These are phyloP conservation scores for Pollachius pollachius DNA, from an alignment of 2,113 vertebrate genomes.

Conservation along the genomic window DNA sequence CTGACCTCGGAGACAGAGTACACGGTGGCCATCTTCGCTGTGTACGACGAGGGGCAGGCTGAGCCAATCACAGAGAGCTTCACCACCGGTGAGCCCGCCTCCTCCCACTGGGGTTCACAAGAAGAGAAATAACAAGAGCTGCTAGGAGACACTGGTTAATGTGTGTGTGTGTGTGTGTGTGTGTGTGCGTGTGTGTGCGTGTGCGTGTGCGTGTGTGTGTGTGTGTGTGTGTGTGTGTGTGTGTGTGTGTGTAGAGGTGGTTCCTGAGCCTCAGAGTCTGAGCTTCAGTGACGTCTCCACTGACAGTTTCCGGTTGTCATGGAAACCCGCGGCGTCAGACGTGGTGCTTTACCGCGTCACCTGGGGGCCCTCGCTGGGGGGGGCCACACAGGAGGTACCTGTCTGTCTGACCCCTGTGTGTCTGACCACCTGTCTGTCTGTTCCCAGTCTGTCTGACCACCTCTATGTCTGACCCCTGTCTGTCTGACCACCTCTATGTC, in stretches of 20 bases:
- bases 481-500: not conserved
- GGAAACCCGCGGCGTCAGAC: constrained; percentile 81
- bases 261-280: constrained; percentile 80
- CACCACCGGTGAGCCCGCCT: constrained; percentile 80
- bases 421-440: not conserved
- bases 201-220: too few species aligned
- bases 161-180: too few species aligned
- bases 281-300: constrained; percentile 78
- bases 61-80: constrained; percentile 86
- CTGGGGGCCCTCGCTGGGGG: constrained; percentile 82
- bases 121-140: too few species aligned
- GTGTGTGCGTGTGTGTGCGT: too few species aligned
- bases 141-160: too few species aligned
- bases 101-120: too few species aligned
- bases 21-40: constrained; percentile 83
- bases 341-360: constrained; percentile 82
- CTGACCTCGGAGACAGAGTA: constrained; percentile 87
- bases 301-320: constrained; percentile 84
- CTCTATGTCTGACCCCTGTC: not conserved
- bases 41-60: constrained; percentile 88
- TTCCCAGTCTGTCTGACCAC: not conserved
- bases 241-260: constrained; percentile 66
- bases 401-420: not conserved
- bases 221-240: constrained; percentile 14
- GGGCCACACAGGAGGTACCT: constrained; percentile 77